A percentile compares a stretch with the other conserved stretches of the same genome.
Conservation (phyloP, 1,140 invertebrate genomes). For the Mizuhopecten yessoensis region DNA sequence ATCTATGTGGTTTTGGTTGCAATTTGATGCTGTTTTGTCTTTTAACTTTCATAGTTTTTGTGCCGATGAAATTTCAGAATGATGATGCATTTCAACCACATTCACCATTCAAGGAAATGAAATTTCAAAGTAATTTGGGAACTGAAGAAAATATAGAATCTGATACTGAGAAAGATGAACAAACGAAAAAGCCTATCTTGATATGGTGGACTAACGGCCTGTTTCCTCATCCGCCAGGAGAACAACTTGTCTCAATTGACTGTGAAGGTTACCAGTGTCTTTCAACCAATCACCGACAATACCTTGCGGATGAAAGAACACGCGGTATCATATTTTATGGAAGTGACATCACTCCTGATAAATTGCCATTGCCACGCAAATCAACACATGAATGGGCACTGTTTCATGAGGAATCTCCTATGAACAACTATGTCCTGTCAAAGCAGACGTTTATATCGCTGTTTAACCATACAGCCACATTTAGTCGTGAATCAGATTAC, state of each 20-base stretch:
- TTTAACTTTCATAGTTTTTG: neutral
- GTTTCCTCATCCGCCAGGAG: neutral
- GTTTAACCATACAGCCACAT: slow-evolving; percentile 92
- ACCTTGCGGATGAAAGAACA: slow-evolving; percentile 74
- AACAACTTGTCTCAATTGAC: slow-evolving; percentile 35
- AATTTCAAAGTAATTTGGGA: slow-evolving; percentile 33
- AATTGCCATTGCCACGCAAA: slow-evolving; percentile 89
- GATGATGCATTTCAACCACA: neutral
- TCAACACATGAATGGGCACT: slow-evolving; percentile 88
- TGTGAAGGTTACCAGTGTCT: slow-evolving; percentile 81
- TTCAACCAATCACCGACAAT: slow-evolving; percentile 84
- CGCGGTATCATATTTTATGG: slow-evolving; percentile 89
- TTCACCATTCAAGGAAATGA: slow-evolving; percentile 23
- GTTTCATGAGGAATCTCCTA: slow-evolving; percentile 94
- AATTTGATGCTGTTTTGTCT: neutral
- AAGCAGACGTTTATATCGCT: slow-evolving; percentile 85
- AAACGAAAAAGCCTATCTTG: neutral
- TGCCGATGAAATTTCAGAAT: neutral
- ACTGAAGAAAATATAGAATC: neutral
- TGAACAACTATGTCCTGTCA: slow-evolving; percentile 89
- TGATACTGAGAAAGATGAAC: too few species aligned
- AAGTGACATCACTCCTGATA: slow-evolving; percentile 86
- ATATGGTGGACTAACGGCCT: slow-evolving; percentile 8
- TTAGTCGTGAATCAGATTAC: slow-evolving; percentile 90
- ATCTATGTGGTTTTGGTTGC: neutral